Conservation (phyloP, 92 coral and sea anemone species). For the Paramuricea clavata region DNA sequence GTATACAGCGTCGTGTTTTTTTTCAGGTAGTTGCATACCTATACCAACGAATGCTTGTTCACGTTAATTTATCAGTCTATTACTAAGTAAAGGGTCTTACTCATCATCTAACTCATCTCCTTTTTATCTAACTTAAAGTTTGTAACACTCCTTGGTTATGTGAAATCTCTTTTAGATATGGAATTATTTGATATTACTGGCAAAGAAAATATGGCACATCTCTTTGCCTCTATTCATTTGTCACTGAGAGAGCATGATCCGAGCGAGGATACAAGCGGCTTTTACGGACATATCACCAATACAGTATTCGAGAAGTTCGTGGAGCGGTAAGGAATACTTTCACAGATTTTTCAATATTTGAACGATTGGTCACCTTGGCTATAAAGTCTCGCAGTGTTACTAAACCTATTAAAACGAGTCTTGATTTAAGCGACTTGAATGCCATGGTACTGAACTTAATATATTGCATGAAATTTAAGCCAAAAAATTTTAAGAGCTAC, state of each 20-base stretch:
- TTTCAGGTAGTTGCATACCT: no score
- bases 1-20: no score
- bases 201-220: conserved; percentile 93
- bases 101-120: no score
- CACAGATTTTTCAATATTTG: not conserved
- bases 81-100: no score
- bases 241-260: conserved; percentile 82
- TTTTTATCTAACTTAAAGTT: not conserved
- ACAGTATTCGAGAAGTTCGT: conserved; percentile 94
- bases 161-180: conserved; percentile 65
- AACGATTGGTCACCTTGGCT: no score
- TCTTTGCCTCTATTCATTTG: conserved; percentile 96
- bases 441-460: no score
- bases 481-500: no score
- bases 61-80: no score
- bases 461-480: no score
- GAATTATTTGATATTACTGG: conserved; percentile 77
- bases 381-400: no score
- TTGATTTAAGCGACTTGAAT: not conserved
- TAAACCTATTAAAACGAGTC: no score
- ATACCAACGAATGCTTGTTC: no score
- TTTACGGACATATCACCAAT: conserved; percentile 93
- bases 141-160: not conserved
- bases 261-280: conserved; percentile 78
- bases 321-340: conserved; percentile 68